Base-by-base conservation (phyloP, 2,113 vertebrate genomes). In the Petroica traversi region DNA sequence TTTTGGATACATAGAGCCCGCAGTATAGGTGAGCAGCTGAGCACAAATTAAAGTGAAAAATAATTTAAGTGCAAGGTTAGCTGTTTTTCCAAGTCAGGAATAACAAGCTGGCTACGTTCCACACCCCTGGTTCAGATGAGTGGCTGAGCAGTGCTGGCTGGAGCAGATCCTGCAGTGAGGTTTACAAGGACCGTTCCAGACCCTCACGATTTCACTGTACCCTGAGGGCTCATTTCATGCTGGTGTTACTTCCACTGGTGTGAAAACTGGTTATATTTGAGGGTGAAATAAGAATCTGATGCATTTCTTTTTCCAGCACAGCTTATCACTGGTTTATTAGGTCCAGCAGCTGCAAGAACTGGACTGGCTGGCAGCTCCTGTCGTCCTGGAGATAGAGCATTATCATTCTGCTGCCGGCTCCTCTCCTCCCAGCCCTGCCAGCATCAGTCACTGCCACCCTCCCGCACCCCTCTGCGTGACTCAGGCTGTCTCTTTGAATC, bases 371-470 rank as follows among this genome's bases (percentile, higher is more conserved):
- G 52, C n/a, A 24, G 49, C 14, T 94, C 11, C 31, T 2, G 2
- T 52, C 6, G 2, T 83, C 49, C 75, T 73, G 82, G 55, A 93
- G 67, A 41, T 54, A 1, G 0, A 1, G 20, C 20, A 34, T 67
- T 51, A 36, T 28, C n/a, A n/a, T 84, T 77, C 76, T 34, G 51
- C 79, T 36, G 0, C 23, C 0, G 0, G 7, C 58, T 31, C 36
- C 0, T 0, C 19, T 62, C 18, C 31, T 9, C 31, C 34, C 0
- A 0, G 26, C 38, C 31, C 31, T 1, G 2, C 19, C 85, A 57
- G 51, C 71, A 26, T 69, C 61, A 14, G 61, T 68, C 64, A 16
- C 45, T 19, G n/a, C 36, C 57, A 14, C 12, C 52, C 36, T 51
- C 43, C 34, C 0, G 0, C 34, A 17, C 24, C 67, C 46, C 43